Evolutionary conservation across 2,797 vertebrate genomes (phyloP), one percentile per base, ranked within the genome.

Genomic region (Sebastes minor): DNA sequence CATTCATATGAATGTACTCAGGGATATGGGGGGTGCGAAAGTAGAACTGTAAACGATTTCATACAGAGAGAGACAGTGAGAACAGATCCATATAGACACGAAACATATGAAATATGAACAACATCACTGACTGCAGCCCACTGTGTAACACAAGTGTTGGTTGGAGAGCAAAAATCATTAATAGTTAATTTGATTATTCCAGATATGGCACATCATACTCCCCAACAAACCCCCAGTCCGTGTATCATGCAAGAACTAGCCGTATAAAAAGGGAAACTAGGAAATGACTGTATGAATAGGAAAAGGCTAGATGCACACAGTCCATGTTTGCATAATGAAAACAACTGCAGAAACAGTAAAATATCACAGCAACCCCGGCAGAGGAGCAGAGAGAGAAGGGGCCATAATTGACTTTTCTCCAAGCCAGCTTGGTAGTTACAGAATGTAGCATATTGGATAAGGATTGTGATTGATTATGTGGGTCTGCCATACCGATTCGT

Each of bases 401-500:
- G 67, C 83, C 68, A 32, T 92, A 94, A 93, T 93, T 93, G 89
- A 92, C 92, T 94, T 94, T 92, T 91, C 89, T 94, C 92, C 86
- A 90, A 94, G 89, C 93, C 94, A 91, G 91, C 86, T 84, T 93
- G 91, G 89, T 93, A 91, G 94, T 94, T 95, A 93, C 93, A 94
- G 88, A 95, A 95, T 86, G 94, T 88, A 94, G 91, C 95, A 94
- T 96, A 95, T 94, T 97, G 96, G 96, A 96, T 94, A 91, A 95
- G 92, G 94, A 95, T 95, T 95, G 92, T 95, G 94, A 97, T 97
- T 97, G 93, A 97, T 95, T 83, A 79, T 94, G 95, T 87, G 91
- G 95, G 94, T 96, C 95, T 97, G 97, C 97, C 95, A 96, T 97
- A 97, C 94, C 93, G 95, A 97, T 96, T 96, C 93, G 95, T 98